Evolutionary conservation across 2,113 vertebrate genomes (phyloP).

Genomic region (Melanocharis versteri): DNA sequence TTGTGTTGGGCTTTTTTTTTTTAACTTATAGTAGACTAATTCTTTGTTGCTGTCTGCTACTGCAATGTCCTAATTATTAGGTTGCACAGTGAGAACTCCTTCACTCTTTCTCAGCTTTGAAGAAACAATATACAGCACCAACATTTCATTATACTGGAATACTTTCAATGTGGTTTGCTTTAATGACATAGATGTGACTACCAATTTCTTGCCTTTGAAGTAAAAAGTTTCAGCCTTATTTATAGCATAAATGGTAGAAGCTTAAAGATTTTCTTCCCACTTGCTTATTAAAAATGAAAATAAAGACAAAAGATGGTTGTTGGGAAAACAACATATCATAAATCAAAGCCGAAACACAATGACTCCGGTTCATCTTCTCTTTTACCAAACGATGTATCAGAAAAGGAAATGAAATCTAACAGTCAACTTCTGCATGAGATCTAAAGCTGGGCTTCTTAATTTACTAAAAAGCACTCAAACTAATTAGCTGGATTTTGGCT

Average conservation of each 20-base stretch:
- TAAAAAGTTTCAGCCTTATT: background rate
- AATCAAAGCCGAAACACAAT: background rate
- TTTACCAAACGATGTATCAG: background rate
- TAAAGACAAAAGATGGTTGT: background rate
- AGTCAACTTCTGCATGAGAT: background rate
- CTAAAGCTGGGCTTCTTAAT: background rate
- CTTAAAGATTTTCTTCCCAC: background rate
- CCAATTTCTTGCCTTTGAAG: background rate
- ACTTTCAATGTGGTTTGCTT: background rate
- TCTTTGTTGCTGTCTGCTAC: background rate
- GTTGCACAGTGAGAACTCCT: background rate
- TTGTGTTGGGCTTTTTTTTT: background rate
- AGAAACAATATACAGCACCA: background rate
- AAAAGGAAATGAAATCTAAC: background rate
- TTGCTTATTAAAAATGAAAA: constrained; percentile 4
- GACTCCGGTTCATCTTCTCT: background rate
- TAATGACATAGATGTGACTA: background rate
- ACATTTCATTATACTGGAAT: background rate
- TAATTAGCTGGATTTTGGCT: background rate
- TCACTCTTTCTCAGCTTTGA: constrained; percentile 17
- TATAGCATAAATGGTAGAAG: background rate
- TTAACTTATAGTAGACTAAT: background rate
- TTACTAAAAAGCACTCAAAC: background rate
- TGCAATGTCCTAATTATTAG: constrained; percentile 3
- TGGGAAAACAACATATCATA: background rate